Evolutionary conservation across 1,140 invertebrate genomes (phyloP).

Genomic region (Drosophila busckii): DNA sequence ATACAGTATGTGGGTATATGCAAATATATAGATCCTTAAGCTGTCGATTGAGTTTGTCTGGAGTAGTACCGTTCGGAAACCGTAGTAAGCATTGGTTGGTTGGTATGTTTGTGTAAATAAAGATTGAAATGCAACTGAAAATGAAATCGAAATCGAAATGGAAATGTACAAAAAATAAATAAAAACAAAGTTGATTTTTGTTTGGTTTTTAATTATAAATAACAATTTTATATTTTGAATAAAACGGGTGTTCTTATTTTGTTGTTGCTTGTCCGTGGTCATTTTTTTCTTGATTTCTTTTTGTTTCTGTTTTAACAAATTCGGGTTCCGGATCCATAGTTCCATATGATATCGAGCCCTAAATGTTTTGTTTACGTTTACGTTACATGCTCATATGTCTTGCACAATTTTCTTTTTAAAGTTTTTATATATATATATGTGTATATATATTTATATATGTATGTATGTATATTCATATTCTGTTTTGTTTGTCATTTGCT

Average conservation of each 20-base stretch:
- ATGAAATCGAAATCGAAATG: constrained; percentile 16
- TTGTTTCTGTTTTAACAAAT: not conserved
- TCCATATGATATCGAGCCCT: constrained; percentile 29
- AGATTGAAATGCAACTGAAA: constrained; percentile 12
- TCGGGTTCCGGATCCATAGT: constrained; percentile 9
- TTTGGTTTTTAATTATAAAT: constrained; percentile 77
- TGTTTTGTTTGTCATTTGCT: no score
- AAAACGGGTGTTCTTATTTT: constrained; percentile 61
- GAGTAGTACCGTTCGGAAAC: constrained; percentile 25
- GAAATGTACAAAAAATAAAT: constrained; percentile 37
- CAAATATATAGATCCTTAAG: no score
- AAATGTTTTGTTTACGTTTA: constrained; percentile 2
- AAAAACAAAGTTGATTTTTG: constrained; percentile 60
- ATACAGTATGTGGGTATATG: not conserved
- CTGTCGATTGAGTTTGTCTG: no score
- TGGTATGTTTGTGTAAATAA: constrained; percentile 6
- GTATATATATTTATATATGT: not conserved
- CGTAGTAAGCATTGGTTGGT: constrained; percentile 24
- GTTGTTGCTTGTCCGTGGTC: constrained; percentile 35
- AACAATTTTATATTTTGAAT: constrained; percentile 77
- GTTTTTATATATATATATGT: not conserved
- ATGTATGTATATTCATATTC: constrained; percentile 5
- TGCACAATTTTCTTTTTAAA: constrained; percentile 14
- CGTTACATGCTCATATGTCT: constrained; percentile 10
- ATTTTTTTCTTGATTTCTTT: constrained; percentile 37